A percentile compares a stretch with the other conserved stretches of the same genome.
phyloP scores from a whole-genome alignment of 2,113 vertebrate species.

The Gadus macrocephalus region DNA sequence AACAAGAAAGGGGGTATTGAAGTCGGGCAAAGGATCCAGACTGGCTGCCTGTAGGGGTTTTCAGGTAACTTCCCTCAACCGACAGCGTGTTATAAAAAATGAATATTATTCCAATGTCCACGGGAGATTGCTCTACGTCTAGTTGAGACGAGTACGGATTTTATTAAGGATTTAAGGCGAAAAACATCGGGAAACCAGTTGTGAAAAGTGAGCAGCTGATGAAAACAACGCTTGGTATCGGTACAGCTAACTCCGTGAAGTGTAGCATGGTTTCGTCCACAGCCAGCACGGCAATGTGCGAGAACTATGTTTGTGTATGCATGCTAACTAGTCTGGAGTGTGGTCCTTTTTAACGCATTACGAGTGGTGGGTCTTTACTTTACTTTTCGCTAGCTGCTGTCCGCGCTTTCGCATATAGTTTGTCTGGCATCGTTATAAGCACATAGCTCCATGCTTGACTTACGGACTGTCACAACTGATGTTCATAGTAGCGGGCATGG shows the following conservation, averaged over 20 bases:
- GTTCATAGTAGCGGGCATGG: too few species aligned
- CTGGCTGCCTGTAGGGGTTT: slow-evolving; percentile 35
- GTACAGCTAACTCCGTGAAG: slow-evolving; percentile 14
- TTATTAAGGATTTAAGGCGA: background rate
- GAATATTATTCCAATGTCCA: background rate
- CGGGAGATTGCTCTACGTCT: background rate
- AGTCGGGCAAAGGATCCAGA: slow-evolving; percentile 39
- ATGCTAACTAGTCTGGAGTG: background rate
- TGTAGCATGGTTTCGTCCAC: background rate
- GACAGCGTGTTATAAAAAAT: slow-evolving; percentile 4
- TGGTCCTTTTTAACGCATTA: background rate
- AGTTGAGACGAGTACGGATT: too few species aligned
- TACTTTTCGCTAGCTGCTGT: too few species aligned
- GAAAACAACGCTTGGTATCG: slow-evolving; percentile 53
- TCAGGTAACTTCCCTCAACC: slow-evolving; percentile 32
- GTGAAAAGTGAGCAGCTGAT: slow-evolving; percentile 66
- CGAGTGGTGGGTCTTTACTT: too few species aligned
- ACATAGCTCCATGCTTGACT: too few species aligned
- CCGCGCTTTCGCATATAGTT: too few species aligned
- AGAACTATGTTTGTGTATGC: background rate
- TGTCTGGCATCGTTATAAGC: too few species aligned
- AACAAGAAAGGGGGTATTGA: slow-evolving; percentile 51
- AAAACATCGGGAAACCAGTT: slow-evolving; percentile 49
- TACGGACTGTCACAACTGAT: too few species aligned
- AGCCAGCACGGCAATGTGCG: background rate